phyloP scores from a whole-genome alignment of 2,113 vertebrate species.

The Candoia aspera region DNA sequence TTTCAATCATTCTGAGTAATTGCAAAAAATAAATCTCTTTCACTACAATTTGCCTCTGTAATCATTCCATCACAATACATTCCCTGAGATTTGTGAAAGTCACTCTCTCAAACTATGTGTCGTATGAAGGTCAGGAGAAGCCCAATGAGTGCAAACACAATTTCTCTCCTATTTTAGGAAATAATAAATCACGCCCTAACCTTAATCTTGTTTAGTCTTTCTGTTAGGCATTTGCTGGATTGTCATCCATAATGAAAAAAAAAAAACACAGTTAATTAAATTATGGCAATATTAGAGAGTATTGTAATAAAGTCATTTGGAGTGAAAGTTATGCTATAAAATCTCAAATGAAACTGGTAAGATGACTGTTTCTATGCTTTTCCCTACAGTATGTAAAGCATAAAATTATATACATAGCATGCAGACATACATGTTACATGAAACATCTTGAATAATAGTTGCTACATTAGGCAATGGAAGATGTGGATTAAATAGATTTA shows the following conservation, averaged over 20 bases:
- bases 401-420: too few relatives aligned
- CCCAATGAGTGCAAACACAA: neutral
- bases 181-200: too few relatives aligned
- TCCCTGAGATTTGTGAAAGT: neutral
- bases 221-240: neutral
- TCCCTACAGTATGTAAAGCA: too few relatives aligned
- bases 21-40: constrained; percentile 6
- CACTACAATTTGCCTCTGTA: neutral
- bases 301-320: too few relatives aligned
- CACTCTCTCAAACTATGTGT: neutral
- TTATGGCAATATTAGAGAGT: too few relatives aligned
- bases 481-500: neutral
- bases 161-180: neutral
- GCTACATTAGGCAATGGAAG: neutral
- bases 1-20: neutral
- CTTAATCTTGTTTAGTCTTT: neutral
- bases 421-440: neutral
- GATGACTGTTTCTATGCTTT: too few relatives aligned
- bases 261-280: neutral
- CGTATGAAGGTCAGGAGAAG: neutral
- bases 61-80: neutral
- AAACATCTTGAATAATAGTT: neutral
- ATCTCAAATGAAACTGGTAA: too few relatives aligned
- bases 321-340: too few relatives aligned
- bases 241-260: neutral